A percentile compares a stretch with the other conserved stretches of the same genome.
phyloP scores from a whole-genome alignment of 2,113 vertebrate genomes.

The Colaptes auratus region DNA sequence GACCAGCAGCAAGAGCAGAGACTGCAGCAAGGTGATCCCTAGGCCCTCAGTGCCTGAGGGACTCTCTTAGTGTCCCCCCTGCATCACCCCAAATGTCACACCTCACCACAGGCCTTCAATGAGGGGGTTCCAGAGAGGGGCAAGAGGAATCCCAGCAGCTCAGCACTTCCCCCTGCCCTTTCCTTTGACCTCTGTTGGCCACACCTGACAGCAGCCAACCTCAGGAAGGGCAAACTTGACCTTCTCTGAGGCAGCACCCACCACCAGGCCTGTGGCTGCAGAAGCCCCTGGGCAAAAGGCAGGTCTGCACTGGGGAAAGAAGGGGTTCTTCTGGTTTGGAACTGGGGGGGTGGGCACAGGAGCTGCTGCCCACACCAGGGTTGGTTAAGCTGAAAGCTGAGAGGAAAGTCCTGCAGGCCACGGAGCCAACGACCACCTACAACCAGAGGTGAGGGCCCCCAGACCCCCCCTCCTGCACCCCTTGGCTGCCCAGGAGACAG shows the following conservation, averaged over 20 bases:
- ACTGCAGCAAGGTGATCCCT: background rate
- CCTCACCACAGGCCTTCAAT: background rate
- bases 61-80: fast-evolving
- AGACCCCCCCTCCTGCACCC: background rate
- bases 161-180: fast-evolving
- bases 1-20: background rate
- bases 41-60: fast-evolving
- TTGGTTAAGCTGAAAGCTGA: fast-evolving
- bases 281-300: background rate
- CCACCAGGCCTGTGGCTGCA: background rate
- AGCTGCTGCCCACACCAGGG: background rate
- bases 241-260: fast-evolving
- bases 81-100: fast-evolving
- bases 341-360: too few relatives aligned
- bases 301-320: background rate
- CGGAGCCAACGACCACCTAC: fast-evolving
- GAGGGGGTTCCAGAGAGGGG: background rate
- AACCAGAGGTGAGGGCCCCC: background rate
- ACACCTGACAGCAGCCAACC: background rate
- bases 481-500: background rate
- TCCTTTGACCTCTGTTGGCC: too few relatives aligned
- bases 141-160: background rate
- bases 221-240: background rate
- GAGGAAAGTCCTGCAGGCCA: background rate
- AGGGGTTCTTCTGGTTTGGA: too few relatives aligned